Percentiles rank a stretch among this genome's conserved stretches.
These are phyloP conservation scores for Rhincodon typus DNA, from an alignment of 2,797 vertebrate species.

Conservation along the genomic window DNA sequence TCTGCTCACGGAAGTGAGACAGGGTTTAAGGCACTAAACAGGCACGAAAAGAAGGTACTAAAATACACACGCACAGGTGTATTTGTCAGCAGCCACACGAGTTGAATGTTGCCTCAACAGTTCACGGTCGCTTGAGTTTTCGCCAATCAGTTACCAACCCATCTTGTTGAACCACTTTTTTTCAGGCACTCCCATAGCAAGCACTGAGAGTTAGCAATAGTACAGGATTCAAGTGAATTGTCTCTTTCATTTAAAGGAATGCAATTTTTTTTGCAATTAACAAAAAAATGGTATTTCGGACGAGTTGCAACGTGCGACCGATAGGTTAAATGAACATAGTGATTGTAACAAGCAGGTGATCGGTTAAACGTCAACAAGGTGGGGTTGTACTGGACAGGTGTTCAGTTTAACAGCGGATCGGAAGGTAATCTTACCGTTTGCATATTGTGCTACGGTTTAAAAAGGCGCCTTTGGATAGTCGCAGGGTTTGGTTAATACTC, in stretches of 20 bases:
- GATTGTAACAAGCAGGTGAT: neutral
- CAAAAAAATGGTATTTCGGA: neutral
- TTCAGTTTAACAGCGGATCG: neutral
- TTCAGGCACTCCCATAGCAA: slow-evolving; percentile 7
- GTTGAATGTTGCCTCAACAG: neutral
- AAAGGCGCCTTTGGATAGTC: no score
- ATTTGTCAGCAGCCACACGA: neutral
- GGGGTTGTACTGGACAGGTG: neutral
- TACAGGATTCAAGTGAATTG: no score
- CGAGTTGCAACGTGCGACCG: neutral
- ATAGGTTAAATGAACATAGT: neutral
- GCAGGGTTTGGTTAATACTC: neutral
- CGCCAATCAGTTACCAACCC: slow-evolving; percentile 1
- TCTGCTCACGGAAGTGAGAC: neutral
- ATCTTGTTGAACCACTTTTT: slow-evolving; percentile 37
- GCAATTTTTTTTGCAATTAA: neutral
- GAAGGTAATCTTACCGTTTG: neutral
- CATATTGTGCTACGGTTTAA: neutral
- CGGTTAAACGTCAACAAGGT: neutral
- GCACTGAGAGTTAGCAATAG: neutral
- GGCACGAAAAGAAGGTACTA: no score
- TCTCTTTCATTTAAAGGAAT: neutral
- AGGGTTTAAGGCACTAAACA: neutral
- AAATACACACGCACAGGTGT: neutral
- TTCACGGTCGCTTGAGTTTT: neutral